phyloP scores from a whole-genome alignment of 2,888 invertebrate species.

The Tricholauxania praeusta region DNA sequence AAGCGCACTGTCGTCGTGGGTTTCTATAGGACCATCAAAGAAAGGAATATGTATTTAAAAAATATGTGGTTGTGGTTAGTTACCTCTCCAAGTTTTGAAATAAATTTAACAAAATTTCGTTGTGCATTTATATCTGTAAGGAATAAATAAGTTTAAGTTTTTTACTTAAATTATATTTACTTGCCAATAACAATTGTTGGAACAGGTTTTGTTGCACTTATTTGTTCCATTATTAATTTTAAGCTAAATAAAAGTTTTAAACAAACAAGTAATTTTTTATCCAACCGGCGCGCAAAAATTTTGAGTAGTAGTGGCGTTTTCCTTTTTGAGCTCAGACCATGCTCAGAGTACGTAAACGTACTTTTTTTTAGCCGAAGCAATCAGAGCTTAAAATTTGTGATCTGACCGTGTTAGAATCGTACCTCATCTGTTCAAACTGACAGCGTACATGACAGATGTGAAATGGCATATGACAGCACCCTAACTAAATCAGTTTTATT shows the following conservation, averaged over 20 bases:
- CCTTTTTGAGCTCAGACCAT: too few relatives aligned
- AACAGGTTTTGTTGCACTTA: slow-evolving; percentile 57
- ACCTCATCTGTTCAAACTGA: too few relatives aligned
- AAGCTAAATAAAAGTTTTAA: not conserved
- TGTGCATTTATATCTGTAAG: slow-evolving; percentile 61
- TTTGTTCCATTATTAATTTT: slow-evolving; percentile 54
- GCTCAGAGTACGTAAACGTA: too few relatives aligned
- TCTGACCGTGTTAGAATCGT: too few relatives aligned
- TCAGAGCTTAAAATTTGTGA: too few relatives aligned
- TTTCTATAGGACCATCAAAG: slow-evolving; percentile 75
- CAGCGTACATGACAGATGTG: too few relatives aligned
- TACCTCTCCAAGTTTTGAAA: slow-evolving; percentile 61
- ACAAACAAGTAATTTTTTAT: not conserved
- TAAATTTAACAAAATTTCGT: slow-evolving; percentile 62
- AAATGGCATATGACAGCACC: too few relatives aligned
- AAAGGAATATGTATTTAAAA: not conserved
- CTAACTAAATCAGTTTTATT: too few relatives aligned
- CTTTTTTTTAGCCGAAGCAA: too few relatives aligned
- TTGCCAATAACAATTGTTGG: slow-evolving; percentile 58
- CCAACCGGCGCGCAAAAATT: too few relatives aligned
- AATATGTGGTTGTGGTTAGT: slow-evolving; percentile 31
- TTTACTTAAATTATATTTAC: slow-evolving; percentile 1
- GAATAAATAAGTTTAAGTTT: not conserved
- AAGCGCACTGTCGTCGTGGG: slow-evolving; percentile 86
- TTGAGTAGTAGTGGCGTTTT: too few relatives aligned